phyloP scores from a whole-genome alignment of 92 coral and sea anemone species.

The Zoanthus solanderi region DNA sequence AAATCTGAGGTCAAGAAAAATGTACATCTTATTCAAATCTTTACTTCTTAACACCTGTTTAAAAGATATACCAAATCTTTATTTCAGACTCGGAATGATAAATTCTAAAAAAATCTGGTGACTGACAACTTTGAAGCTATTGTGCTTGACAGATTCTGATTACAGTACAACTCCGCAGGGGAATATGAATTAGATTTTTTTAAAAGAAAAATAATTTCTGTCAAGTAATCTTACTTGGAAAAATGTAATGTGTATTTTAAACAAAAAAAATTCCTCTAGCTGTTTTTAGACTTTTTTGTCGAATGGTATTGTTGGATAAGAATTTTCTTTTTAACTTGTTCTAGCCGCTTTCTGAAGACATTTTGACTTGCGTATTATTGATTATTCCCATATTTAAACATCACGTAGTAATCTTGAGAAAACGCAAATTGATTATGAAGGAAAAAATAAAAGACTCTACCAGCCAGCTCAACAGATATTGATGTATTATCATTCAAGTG shows the following conservation, averaged over 20 bases:
- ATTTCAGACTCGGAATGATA: not conserved
- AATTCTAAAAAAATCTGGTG: not conserved
- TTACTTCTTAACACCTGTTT: not conserved
- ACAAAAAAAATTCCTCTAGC: not conserved
- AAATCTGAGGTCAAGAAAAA: not conserved
- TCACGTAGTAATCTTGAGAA: constrained; percentile 24
- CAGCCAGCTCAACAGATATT: constrained; percentile 8
- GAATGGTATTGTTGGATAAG: too few species aligned
- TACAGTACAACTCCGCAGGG: not conserved
- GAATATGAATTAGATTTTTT: not conserved
- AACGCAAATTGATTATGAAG: constrained; percentile 35
- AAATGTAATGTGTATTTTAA: not conserved
- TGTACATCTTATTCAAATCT: not conserved
- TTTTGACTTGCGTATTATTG: not conserved
- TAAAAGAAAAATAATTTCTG: not conserved
- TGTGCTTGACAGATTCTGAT: not conserved
- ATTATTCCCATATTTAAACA: constrained; percentile 3
- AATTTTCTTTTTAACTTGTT: too few species aligned
- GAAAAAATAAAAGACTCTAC: not conserved
- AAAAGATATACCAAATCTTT: not conserved
- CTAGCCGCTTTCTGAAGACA: not conserved
- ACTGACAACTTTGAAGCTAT: not conserved
- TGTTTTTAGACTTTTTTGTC: not conserved
- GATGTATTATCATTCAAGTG: constrained; percentile 25
- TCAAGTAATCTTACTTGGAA: not conserved